A percentile compares a stretch with the other conserved stretches of the same genome.
phyloP scores from a whole-genome alignment of 2,888 invertebrate genomes.

The Nymphalis urticae region DNA sequence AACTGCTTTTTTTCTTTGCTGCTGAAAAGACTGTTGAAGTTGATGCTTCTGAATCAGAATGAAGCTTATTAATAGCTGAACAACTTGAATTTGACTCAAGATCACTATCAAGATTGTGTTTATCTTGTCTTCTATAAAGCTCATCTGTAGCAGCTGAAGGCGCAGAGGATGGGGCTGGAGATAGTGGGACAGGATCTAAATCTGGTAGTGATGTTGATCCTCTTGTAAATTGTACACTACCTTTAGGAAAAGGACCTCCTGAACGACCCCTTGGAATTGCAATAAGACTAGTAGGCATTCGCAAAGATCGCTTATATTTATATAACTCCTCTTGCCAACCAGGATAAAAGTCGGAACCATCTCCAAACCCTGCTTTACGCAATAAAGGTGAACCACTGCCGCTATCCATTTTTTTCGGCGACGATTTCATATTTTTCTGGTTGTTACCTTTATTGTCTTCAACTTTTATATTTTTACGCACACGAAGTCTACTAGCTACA shows the following conservation, averaged over 20 bases:
- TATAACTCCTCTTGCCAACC: slow-evolving; percentile 93
- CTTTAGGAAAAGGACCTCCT: slow-evolving; percentile 77
- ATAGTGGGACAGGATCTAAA: slow-evolving; percentile 87
- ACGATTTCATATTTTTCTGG: slow-evolving; percentile 59
- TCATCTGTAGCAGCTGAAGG: slow-evolving; percentile 83
- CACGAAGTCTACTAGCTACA: slow-evolving; percentile 69
- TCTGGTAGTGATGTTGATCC: slow-evolving; percentile 90
- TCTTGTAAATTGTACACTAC: slow-evolving; percentile 76
- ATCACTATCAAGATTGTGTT: slow-evolving; percentile 83
- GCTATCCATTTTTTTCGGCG: slow-evolving; percentile 66
- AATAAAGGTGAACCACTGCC: slow-evolving; percentile 64
- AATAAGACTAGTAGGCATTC: slow-evolving; percentile 91
- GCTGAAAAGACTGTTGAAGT: slow-evolving; percentile 85
- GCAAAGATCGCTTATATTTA: slow-evolving; percentile 89
- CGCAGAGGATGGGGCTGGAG: slow-evolving; percentile 84
- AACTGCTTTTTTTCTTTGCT: slow-evolving; percentile 76
- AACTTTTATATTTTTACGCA: slow-evolving; percentile 75
- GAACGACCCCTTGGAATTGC: slow-evolving; percentile 86
- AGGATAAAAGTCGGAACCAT: slow-evolving; percentile 87
- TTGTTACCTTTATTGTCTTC: slow-evolving; percentile 60
- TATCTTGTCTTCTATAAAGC: slow-evolving; percentile 71
- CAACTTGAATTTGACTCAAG: slow-evolving; percentile 86
- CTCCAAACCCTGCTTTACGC: slow-evolving; percentile 84
- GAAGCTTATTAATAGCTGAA: slow-evolving; percentile 78
- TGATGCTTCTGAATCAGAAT: slow-evolving; percentile 85